A percentile compares a stretch with the other conserved stretches of the same genome.
These are phyloP conservation scores for Halcyon malimbica DNA, from an alignment of 2,113 vertebrate species.

Conservation along the genomic window DNA sequence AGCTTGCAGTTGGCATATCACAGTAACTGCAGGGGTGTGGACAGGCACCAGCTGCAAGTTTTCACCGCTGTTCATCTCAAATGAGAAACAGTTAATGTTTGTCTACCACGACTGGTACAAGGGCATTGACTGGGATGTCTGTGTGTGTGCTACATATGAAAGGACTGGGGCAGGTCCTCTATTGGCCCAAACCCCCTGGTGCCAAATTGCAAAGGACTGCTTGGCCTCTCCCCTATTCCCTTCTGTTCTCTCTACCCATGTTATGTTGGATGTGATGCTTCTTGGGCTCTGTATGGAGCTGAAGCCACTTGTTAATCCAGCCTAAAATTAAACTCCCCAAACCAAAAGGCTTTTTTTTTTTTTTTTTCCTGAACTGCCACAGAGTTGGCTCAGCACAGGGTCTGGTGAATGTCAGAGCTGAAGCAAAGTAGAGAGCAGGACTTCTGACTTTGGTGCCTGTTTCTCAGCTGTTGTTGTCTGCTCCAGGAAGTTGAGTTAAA, in stretches of 20 bases:
- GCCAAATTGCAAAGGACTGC: neutral
- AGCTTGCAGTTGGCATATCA: neutral
- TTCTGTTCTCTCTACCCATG: accelerated
- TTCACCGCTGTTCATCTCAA: neutral
- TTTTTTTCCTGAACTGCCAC: neutral
- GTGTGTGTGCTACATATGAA: neutral
- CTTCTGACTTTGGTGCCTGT: neutral
- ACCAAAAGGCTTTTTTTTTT: neutral
- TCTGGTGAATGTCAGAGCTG: neutral
- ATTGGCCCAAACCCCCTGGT: neutral
- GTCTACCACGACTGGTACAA: neutral
- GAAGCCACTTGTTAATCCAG: neutral
- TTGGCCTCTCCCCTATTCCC: neutral
- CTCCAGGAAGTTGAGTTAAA: neutral
- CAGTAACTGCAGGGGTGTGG: neutral
- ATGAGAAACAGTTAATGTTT: neutral
- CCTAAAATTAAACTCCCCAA: neutral
- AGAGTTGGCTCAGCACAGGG: neutral
- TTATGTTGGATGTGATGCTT: neutral
- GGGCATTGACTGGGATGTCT: neutral
- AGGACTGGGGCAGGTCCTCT: neutral
- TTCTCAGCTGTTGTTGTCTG: neutral
- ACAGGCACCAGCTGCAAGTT: neutral
- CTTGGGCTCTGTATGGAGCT: neutral
- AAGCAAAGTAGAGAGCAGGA: neutral